Conservation (phyloP, 2,113 vertebrate species). For the Equus przewalskii region DNA sequence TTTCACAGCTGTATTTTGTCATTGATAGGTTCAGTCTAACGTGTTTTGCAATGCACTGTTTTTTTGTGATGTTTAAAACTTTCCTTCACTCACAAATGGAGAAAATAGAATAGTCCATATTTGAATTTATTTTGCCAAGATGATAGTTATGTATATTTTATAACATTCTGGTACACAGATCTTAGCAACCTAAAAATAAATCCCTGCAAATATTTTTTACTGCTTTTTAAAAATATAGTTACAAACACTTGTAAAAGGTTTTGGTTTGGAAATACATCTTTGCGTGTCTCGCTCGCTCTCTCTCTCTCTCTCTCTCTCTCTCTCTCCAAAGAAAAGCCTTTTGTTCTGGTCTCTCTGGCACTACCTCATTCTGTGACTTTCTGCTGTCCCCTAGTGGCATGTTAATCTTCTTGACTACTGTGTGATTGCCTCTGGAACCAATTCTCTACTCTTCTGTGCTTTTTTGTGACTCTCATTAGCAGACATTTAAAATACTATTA, state of each 20-base stretch:
- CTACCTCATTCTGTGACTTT: constrained; percentile 95
- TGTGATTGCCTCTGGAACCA: constrained; percentile 84
- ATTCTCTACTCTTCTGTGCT: constrained; percentile 86
- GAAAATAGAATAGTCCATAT: constrained; percentile 82
- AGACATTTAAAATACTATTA: constrained; percentile 95
- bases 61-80: constrained; percentile 77
- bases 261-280: constrained; percentile 85
- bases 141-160: constrained; percentile 77
- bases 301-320: constrained; percentile 52
- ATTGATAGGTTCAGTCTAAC: constrained; percentile 48
- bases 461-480: constrained; percentile 92
- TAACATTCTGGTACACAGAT: constrained; percentile 75
- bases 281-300: background rate
- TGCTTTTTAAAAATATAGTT: constrained; percentile 81
- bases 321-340: constrained; percentile 95
- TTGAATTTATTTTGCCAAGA: constrained; percentile 84
- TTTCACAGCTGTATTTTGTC: constrained; percentile 66
- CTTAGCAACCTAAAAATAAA: constrained; percentile 81
- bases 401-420: constrained; percentile 88
- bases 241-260: constrained; percentile 82
- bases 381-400: constrained; percentile 99
- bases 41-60: constrained; percentile 23
- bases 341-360: constrained; percentile 94
- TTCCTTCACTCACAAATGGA: constrained; percentile 72
- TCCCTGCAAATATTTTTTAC: constrained; percentile 80